These are phyloP conservation scores for Elachura formosa DNA, from an alignment of 2,113 vertebrate species.

Conservation along the genomic window DNA sequence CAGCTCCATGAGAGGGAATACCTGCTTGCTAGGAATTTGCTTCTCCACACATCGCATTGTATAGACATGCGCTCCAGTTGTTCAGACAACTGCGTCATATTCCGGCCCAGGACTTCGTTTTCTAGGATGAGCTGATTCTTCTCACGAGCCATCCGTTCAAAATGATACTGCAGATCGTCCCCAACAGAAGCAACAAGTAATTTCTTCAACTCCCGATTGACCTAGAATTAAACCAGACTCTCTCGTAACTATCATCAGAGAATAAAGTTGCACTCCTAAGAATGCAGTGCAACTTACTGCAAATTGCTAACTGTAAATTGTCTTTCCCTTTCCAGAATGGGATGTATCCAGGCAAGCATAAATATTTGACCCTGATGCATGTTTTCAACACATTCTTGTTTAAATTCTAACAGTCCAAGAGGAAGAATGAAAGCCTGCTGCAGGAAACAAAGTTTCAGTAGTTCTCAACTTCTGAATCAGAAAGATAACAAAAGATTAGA, in stretches of 20 bases:
- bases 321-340: not conserved
- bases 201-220: constrained; percentile 95
- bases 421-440: not conserved
- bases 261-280: not conserved
- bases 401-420: not conserved
- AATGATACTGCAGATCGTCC: constrained; percentile 94
- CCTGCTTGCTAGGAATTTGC: constrained; percentile 98
- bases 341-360: not conserved
- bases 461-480: not conserved
- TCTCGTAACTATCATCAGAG: not conserved
- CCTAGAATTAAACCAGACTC: constrained; percentile 67
- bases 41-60: constrained; percentile 98
- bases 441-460: not conserved
- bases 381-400: not conserved
- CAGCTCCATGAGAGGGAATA: constrained; percentile 36
- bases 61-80: constrained; percentile 95
- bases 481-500: not conserved
- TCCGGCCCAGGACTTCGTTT: constrained; percentile 84
- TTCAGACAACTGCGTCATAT: constrained; percentile 82
- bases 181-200: constrained; percentile 93
- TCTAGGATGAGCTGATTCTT: constrained; percentile 95
- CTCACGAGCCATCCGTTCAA: constrained; percentile 90
- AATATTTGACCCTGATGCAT: not conserved
- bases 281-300: not conserved
- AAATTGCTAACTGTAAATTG: not conserved